A percentile compares a stretch with the other conserved stretches of the same genome.
These are phyloP conservation scores for Cryptus viduatorius DNA, from an alignment of 2,888 invertebrate genomes.

Conservation along the genomic window DNA sequence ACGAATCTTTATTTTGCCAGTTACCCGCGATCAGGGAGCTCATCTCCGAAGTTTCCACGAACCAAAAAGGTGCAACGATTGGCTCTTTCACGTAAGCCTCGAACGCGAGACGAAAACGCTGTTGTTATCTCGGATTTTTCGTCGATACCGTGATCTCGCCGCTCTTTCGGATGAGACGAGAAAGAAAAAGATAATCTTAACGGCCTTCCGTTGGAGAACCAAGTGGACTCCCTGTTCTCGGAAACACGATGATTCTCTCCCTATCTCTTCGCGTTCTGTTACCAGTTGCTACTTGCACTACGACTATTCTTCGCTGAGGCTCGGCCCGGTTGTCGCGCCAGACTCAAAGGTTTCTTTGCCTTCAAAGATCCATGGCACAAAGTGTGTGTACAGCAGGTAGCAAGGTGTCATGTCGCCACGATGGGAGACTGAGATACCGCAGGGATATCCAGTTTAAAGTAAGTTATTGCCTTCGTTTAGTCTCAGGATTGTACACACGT, in stretches of 20 bases:
- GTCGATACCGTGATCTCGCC: conserved; percentile 46
- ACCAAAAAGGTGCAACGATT: conserved; percentile 45
- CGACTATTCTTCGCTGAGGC: conserved; percentile 48
- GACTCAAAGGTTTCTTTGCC: conserved; percentile 51
- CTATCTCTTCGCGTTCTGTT: conserved; percentile 16
- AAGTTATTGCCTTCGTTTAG: conserved; percentile 73
- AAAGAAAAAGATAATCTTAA: conserved; percentile 57
- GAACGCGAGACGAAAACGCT: conserved; percentile 11
- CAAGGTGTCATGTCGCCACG: conserved; percentile 78
- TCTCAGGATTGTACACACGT: conserved; percentile 4
- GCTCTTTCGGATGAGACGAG: conserved; percentile 4
- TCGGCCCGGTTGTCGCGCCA: conserved; percentile 48
- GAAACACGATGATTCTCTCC: conserved; percentile 43
- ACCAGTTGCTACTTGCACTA: conserved; percentile 26
- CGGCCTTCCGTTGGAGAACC: conserved; percentile 23
- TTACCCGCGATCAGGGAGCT: conserved; percentile 2
- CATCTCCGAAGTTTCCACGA: conserved; percentile 21
- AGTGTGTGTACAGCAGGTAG: conserved; percentile 79
- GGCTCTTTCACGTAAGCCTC: conserved; percentile 28
- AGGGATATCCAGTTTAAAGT: conserved; percentile 62
- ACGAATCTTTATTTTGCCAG: conserved; percentile 33
- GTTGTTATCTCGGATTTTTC: conserved; percentile 57
- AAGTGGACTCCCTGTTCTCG: conserved; percentile 48
- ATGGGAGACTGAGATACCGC: conserved; percentile 73
- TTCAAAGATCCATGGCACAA: conserved; percentile 61